These are phyloP conservation scores for Tauraco erythrolophus DNA, from an alignment of 2,113 vertebrate species.

Conservation along the genomic window DNA sequence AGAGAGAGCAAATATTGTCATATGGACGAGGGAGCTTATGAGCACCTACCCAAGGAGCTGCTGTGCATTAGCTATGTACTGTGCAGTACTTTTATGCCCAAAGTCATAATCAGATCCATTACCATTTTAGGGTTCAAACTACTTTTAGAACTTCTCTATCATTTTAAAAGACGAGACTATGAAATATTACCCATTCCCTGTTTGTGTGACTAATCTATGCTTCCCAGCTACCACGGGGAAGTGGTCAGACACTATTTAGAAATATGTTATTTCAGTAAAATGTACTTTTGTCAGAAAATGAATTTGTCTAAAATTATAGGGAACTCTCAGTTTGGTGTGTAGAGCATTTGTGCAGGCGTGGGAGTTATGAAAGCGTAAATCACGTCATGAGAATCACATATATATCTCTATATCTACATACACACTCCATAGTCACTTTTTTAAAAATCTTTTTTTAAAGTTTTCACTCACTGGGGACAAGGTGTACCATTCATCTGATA, in stretches of 20 bases:
- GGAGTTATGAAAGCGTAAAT: slow-evolving; percentile 18
- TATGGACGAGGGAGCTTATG: accelerated
- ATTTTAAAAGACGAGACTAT: slow-evolving; percentile 5
- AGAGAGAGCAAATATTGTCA: not conserved
- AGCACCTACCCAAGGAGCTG: not conserved
- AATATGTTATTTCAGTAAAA: not conserved
- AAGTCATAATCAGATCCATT: not conserved
- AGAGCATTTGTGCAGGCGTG: not conserved
- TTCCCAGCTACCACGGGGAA: slow-evolving; percentile 4
- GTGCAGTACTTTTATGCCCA: not conserved
- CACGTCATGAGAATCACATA: not conserved
- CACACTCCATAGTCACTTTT: not conserved
- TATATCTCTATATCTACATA: accelerated
- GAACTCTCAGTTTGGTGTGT: not conserved
- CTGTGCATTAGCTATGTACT: not conserved
- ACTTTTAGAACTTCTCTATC: not conserved
- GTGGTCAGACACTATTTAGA: not conserved
- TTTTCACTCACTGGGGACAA: not conserved
- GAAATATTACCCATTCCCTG: slow-evolving; percentile 16
- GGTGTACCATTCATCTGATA: not conserved
- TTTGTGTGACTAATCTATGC: not conserved
- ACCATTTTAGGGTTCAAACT: not conserved
- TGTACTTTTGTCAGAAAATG: not conserved
- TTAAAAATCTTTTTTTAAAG: not conserved
- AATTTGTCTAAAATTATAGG: not conserved